These are phyloP conservation scores for Trichacis sp. DNA, from an alignment of 2,888 invertebrate genomes.

Conservation along the genomic window DNA sequence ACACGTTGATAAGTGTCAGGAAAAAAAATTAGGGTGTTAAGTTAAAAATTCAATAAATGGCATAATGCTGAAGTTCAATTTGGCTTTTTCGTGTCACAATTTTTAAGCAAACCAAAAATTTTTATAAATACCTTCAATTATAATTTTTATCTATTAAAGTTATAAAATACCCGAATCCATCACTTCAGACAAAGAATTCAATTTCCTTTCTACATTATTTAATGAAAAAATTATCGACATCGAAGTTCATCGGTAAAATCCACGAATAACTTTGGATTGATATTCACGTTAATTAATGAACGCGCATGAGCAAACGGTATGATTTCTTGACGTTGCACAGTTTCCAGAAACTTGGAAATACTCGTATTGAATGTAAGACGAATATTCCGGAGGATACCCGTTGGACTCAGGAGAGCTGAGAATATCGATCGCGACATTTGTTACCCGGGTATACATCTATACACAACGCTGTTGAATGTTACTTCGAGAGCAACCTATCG, in stretches of 20 bases:
- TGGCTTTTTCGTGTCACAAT: too few species aligned
- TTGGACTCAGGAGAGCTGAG: slow-evolving; percentile 30
- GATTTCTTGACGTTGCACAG: slow-evolving; percentile 14
- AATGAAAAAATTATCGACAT: too few species aligned
- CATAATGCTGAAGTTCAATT: too few species aligned
- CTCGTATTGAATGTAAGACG: slow-evolving; percentile 22
- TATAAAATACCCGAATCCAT: too few species aligned
- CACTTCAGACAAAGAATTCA: too few species aligned
- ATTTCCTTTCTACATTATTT: too few species aligned
- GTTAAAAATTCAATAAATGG: too few species aligned
- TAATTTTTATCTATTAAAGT: too few species aligned
- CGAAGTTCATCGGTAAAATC: not conserved
- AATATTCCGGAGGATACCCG: slow-evolving; percentile 30
- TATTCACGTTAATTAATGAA: not conserved
- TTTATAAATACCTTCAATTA: too few species aligned
- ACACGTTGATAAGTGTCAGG: too few species aligned
- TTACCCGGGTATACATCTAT: slow-evolving; percentile 23
- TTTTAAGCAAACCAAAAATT: too few species aligned
- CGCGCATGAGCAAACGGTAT: not conserved
- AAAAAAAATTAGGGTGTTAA: too few species aligned
- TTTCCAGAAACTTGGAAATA: slow-evolving; percentile 21
- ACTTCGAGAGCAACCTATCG: slow-evolving; percentile 22
- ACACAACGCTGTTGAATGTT: slow-evolving; percentile 27
- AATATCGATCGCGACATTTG: slow-evolving; percentile 43
- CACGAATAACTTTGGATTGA: not conserved